These are phyloP conservation scores for Ifrita kowaldi DNA, from an alignment of 2,113 vertebrate genomes.

Conservation along the genomic window DNA sequence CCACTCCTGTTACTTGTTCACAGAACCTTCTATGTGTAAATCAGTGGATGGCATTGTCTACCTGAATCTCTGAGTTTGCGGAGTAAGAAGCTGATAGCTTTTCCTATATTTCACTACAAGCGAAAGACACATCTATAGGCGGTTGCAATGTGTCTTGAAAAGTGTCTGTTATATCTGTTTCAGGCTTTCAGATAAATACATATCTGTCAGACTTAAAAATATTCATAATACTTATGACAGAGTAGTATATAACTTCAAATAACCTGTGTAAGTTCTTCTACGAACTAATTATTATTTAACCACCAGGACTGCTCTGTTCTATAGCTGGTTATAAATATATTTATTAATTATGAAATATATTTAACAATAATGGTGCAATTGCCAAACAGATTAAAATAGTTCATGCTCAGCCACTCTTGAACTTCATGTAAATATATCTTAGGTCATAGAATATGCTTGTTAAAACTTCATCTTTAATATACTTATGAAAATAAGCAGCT, in stretches of 20 bases:
- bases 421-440: not conserved
- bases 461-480: conserved; percentile 4
- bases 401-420: not conserved
- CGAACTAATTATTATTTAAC: not conserved
- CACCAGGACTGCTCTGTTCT: not conserved
- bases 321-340: not conserved
- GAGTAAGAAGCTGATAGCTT: not conserved
- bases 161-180: not conserved
- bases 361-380: not conserved
- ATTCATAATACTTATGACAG: not conserved
- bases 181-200: not conserved
- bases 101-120: not conserved
- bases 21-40: not conserved
- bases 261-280: not conserved
- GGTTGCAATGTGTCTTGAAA: not conserved
- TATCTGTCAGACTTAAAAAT: not conserved
- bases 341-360: too few relatives aligned
- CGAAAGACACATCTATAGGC: not conserved
- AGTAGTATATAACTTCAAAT: not conserved
- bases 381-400: not conserved
- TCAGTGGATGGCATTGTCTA: not conserved
- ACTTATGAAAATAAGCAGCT: conserved; percentile 10
- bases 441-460: not conserved
- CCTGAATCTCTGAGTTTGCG: not conserved
- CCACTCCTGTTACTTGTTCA: not conserved